Conservation (phyloP, 1,140 invertebrate genomes). For the Leptinotarsa defecta region DNA sequence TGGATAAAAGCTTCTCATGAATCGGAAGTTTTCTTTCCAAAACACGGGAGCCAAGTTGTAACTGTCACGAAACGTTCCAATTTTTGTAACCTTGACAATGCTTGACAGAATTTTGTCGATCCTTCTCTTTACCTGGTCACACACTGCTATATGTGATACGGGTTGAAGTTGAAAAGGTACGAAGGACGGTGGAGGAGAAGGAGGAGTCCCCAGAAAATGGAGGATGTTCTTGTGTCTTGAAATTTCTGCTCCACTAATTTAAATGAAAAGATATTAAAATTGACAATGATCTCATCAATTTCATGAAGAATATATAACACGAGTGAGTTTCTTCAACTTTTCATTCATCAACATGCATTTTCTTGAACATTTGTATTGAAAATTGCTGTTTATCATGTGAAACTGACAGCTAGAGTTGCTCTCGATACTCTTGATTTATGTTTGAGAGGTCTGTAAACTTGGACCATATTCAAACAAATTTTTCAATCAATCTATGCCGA, state of each 20-base stretch:
- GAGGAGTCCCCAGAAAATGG: conserved; percentile 44
- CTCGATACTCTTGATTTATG: not conserved
- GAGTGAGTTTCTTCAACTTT: conserved; percentile 36
- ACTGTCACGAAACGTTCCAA: too few relatives aligned
- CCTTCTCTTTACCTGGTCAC: not conserved
- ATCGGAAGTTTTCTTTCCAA: too few relatives aligned
- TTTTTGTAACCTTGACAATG: too few relatives aligned
- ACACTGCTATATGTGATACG: too few relatives aligned
- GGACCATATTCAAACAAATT: conserved; percentile 1
- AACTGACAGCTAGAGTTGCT: conserved; percentile 27
- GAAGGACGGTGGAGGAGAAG: conserved; percentile 23
- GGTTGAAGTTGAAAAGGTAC: not conserved
- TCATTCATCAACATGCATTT: conserved; percentile 32
- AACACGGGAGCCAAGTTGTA: too few relatives aligned
- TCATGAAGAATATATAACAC: conserved; percentile 26
- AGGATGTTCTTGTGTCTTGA: conserved; percentile 29
- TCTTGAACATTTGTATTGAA: not conserved
- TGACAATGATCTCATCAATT: conserved; percentile 23
- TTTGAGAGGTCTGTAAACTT: conserved; percentile 1
- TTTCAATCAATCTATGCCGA: not conserved
- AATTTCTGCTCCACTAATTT: conserved; percentile 25
- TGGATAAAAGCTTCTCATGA: too few relatives aligned
- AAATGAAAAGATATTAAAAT: conserved; percentile 22
- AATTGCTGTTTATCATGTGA: conserved; percentile 24
- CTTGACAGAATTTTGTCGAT: too few relatives aligned